These are phyloP conservation scores for Enteromius paludinosus DNA, from an alignment of 2,797 vertebrate species.

Conservation along the genomic window DNA sequence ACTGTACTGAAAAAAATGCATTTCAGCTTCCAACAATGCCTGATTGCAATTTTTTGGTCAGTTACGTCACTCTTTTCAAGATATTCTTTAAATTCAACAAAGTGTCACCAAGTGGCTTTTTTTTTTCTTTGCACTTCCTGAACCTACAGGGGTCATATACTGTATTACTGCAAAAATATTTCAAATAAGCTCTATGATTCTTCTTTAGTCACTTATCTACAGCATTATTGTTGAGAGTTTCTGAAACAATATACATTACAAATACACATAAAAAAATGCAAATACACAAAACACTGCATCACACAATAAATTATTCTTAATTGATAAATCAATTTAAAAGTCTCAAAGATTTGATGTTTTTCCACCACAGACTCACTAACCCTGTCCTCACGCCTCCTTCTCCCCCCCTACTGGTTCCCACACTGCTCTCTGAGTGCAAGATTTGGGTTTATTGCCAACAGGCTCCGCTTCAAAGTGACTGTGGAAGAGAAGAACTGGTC, in stretches of 20 bases:
- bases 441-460: conserved; percentile 45
- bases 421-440: conserved; percentile 44
- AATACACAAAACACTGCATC: neutral
- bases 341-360: conserved; percentile 4
- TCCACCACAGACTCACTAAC: conserved; percentile 33
- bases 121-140: neutral
- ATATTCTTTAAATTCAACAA: neutral
- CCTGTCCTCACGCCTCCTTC: neutral
- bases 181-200: conserved; percentile 7
- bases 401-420: conserved; percentile 46
- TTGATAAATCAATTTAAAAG: neutral
- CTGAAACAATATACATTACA: neutral
- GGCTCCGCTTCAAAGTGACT: conserved; percentile 42
- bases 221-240: neutral
- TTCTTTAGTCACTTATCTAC: neutral
- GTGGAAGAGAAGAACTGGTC: conserved; percentile 16
- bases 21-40: neutral
- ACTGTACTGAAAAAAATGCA: neutral
- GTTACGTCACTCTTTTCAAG: neutral
- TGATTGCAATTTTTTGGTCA: neutral
- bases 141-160: neutral
- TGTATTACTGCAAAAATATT: neutral
- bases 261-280: neutral
- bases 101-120: conserved; percentile 6
- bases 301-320: neutral